Base-by-base conservation (phyloP, 2,888 invertebrate genomes). In the Lasioglossum villosulum region DNA sequence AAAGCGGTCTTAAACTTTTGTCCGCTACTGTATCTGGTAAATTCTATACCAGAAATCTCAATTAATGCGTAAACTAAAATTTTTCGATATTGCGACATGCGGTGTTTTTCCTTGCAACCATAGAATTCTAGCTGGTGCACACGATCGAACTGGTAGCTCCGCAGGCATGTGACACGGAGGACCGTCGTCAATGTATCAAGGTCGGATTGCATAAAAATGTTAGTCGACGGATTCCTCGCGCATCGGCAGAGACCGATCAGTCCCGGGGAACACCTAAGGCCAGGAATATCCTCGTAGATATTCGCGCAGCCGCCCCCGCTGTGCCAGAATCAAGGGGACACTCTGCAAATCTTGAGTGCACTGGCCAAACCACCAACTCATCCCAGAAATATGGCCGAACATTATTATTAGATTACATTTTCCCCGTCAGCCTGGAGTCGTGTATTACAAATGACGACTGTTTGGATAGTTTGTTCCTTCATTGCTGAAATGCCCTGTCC, bases 401-500 rank as follows among this genome's bases (percentile, higher is more conserved):
- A 90, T 90, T 93, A 93, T 93, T 92, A 93, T 93, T 92, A 93
- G 93, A 92, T 92, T 90, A 92, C 82, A 82, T 90, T 92, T 90
- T 87, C 85, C 73, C 68, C 83, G 83, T 72, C 84, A 81, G 71
- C 42, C 87, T 84, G 84, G 84, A 89, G 83, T 83, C 83, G 72
- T 63, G 34, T 63, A 45, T 75, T 30, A 74, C 71, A 70, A 27
- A 76, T 76, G 48, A 71, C 66, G 75, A 73, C 39, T 71, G 68
- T 30, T 56, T 27, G 42, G 75, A 59, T 59, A 70, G 30, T 52
- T 82, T 27, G 34, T 14, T n/a, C 37, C n/a, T 66, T 76, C 75
- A 10, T 74, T 76, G 52, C 70, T 52, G 30, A 19, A 23, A 76
- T 76, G n/a, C 66, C 42, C 27, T 16, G 37, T 30, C 30, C 66